These are phyloP conservation scores for Chelmon rostratus DNA, from an alignment of 2,797 vertebrate genomes.

Conservation along the genomic window DNA sequence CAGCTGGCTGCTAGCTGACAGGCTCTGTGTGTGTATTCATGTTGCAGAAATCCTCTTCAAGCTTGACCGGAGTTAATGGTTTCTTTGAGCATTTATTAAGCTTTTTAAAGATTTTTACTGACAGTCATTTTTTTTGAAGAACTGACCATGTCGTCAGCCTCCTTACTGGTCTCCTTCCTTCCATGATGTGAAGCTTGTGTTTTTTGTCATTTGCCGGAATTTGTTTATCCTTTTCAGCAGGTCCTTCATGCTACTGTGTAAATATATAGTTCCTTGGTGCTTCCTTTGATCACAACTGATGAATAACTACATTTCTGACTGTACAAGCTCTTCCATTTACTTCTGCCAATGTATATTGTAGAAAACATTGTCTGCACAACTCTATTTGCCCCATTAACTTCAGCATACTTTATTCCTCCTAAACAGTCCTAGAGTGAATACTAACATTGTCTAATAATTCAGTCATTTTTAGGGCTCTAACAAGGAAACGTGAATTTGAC, in stretches of 20 bases:
- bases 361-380: not conserved
- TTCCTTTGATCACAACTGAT: slow-evolving; percentile 24
- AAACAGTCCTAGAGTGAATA: not conserved
- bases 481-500: not conserved
- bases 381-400: not conserved
- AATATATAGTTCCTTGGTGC: not conserved
- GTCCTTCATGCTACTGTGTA: slow-evolving; percentile 25
- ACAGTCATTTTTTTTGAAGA: not conserved
- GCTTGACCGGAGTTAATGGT: slow-evolving; percentile 37
- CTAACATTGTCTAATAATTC: not conserved
- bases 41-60: slow-evolving; percentile 41
- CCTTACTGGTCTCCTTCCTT: not conserved
- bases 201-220: not conserved
- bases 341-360: not conserved
- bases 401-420: not conserved
- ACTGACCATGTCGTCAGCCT: not conserved
- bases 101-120: too few relatives aligned
- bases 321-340: slow-evolving; percentile 12
- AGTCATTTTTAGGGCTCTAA: not conserved
- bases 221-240: slow-evolving; percentile 12
- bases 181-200: not conserved
- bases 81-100: slow-evolving; percentile 7
- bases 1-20: slow-evolving; percentile 41
- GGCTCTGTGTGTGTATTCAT: slow-evolving; percentile 22
- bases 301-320: not conserved